phyloP scores from a whole-genome alignment of 2,113 vertebrate genomes.

The Syngnathus scovelli region DNA sequence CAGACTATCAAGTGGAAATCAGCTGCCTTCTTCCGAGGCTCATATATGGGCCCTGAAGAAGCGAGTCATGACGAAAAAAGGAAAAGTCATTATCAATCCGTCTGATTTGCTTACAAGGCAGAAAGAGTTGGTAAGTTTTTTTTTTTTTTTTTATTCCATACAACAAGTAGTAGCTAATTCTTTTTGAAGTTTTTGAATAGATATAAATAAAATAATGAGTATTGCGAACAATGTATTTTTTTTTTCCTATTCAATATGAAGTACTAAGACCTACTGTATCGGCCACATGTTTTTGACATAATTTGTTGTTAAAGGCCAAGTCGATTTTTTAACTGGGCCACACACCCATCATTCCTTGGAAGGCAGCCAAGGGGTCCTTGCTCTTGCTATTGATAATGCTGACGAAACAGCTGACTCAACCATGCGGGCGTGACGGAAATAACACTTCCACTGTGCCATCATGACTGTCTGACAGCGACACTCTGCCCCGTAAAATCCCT shows the following conservation, averaged over 20 bases:
- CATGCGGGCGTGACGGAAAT: conserved; percentile 31
- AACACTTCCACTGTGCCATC: conserved; percentile 10
- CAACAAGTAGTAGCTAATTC: not conserved
- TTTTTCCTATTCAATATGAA: not conserved
- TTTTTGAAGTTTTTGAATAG: not conserved
- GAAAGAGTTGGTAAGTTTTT: not conserved
- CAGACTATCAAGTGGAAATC: conserved; percentile 10
- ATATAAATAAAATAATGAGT: not conserved
- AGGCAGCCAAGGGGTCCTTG: conserved; percentile 1
- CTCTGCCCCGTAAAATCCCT: not conserved
- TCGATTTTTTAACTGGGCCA: conserved; percentile 19
- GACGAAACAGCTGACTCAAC: conserved; percentile 4
- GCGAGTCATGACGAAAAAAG: not conserved
- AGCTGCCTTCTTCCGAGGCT: not conserved
- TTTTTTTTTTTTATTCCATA: too few species aligned
- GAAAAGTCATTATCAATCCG: conserved; percentile 20
- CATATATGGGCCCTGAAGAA: conserved; percentile 13
- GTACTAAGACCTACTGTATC: not conserved
- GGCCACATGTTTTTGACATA: not conserved
- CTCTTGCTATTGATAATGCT: conserved; percentile 43
- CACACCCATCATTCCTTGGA: not conserved
- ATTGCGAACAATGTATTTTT: not conserved
- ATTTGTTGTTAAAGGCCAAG: not conserved
- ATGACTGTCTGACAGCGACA: conserved; percentile 13
- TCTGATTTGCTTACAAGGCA: conserved; percentile 13